A percentile compares a stretch with the other conserved stretches of the same genome.
Evolutionary conservation across 2,888 invertebrate species (phyloP).

Genomic region (Argyra leucocephala): DNA sequence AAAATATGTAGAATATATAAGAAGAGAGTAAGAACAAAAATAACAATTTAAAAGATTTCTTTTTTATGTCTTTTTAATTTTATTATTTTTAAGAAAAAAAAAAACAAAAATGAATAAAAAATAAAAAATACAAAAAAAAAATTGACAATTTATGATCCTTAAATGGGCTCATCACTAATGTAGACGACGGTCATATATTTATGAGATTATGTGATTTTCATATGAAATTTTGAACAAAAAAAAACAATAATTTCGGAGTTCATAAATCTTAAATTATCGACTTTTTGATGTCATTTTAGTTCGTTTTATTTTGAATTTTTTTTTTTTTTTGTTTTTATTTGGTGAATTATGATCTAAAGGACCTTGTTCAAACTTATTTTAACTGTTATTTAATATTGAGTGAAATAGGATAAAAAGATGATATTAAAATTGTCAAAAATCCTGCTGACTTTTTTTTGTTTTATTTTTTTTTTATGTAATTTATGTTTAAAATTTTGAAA

Average conservation of each 20-base stretch:
- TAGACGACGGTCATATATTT: neutral
- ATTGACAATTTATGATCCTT: constrained; percentile 3
- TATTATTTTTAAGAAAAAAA: too few relatives aligned
- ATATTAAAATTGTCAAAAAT: neutral
- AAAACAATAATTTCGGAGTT: neutral
- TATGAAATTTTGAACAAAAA: neutral
- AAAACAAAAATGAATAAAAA: too few relatives aligned
- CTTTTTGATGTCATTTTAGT: neutral
- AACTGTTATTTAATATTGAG: neutral
- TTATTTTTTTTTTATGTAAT: neutral
- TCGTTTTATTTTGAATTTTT: neutral
- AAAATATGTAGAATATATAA: too few relatives aligned
- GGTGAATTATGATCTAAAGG: neutral
- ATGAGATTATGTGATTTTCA: constrained; percentile 3
- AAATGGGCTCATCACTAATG: neutral
- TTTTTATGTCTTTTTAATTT: neutral
- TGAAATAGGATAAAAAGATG: neutral
- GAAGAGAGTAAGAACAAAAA: too few relatives aligned
- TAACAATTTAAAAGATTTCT: neutral
- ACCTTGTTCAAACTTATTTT: neutral
- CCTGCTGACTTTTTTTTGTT: neutral
- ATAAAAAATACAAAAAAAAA: too few relatives aligned
- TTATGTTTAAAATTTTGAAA: neutral
- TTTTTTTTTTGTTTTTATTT: neutral
- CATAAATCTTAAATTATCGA: constrained; percentile 4